These are phyloP conservation scores for Percopsis transmontana DNA, from an alignment of 2,113 vertebrate genomes.

Conservation along the genomic window DNA sequence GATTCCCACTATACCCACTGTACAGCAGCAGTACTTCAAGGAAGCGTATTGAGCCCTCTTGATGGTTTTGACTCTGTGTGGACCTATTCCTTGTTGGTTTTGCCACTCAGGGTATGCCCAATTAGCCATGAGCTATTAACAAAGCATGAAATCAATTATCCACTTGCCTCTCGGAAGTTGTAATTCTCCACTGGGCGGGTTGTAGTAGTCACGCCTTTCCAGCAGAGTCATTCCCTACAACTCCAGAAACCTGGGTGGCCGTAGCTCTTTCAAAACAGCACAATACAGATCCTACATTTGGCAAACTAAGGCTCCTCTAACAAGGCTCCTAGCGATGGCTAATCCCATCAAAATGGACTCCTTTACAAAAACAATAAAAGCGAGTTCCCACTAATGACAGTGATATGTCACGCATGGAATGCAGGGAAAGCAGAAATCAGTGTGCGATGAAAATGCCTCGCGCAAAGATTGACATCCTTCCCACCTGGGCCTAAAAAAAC, in stretches of 20 bases:
- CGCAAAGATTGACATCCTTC: slow-evolving; percentile 55
- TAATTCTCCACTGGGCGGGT: slow-evolving; percentile 61
- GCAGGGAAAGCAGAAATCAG: slow-evolving; percentile 62
- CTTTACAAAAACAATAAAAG: slow-evolving; percentile 73
- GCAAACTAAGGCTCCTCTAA: slow-evolving; percentile 76
- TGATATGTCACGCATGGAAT: slow-evolving; percentile 74
- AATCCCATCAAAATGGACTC: slow-evolving; percentile 82
- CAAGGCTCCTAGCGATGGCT: slow-evolving; percentile 70
- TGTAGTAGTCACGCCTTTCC: slow-evolving; percentile 64
- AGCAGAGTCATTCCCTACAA: slow-evolving; percentile 58
- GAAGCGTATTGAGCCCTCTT: not conserved
- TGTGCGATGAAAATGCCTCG: slow-evolving; percentile 54
- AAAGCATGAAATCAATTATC: slow-evolving; percentile 67
- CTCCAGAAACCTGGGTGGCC: slow-evolving; percentile 78
- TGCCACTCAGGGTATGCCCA: slow-evolving; percentile 43
- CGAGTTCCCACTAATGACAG: slow-evolving; percentile 65
- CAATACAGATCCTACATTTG: slow-evolving; percentile 73
- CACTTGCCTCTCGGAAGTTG: slow-evolving; percentile 67
- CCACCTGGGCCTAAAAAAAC: slow-evolving; percentile 79
- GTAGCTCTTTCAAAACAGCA: slow-evolving; percentile 67
- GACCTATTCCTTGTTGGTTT: slow-evolving; percentile 42
- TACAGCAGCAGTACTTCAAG: not conserved
- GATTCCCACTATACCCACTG: not conserved
- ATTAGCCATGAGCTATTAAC: slow-evolving; percentile 66
- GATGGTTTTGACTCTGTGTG: slow-evolving; percentile 18